Evolutionary conservation across 2,888 invertebrate genomes (phyloP), one percentile per base, ranked within the genome.

Genomic region (Nysson spinosus): DNA sequence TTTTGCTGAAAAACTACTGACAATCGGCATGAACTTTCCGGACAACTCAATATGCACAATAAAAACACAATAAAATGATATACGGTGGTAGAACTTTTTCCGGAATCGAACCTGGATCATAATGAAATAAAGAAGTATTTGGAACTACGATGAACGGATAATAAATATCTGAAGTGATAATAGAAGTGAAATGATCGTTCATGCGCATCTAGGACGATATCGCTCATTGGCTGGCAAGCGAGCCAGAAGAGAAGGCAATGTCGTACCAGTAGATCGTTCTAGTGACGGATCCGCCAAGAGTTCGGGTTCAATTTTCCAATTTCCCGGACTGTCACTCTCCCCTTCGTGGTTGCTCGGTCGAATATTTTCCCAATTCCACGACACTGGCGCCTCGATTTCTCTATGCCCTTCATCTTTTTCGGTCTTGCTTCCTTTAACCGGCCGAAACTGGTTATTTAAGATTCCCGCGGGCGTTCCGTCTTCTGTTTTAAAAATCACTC

Each of bases 251-350:
- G 17, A 22, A 32, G 39, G 24, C 26, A 20, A 42, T 28, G 47
- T 47, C 46, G 14, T 43, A 32, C 26, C 9, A 19, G 55, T n/a
- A n/a, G 7, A 28, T 32, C 42, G 22, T 32, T 40, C 28, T 50
- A 51, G 50, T 62, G 69, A 78, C 69, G 69, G 62, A 73, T 75
- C 60, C 61, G 63, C 39, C 58, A 46, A 44, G 14, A 4, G 69
- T 75, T 72, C 75, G 76, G 76, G 81, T 84, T 82, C 80, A 85
- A 75, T 84, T 84, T 82, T 80, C 83, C 84, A 84, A 85, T 85
- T 83, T 84, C 82, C 82, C 75, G 66, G 69, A 69, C 79, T 83
- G 85, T 84, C 85, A 83, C 81, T 83, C 80, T 74, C 49, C 51
- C 71, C 62, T 57, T 78, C 76, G 73, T 63, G 66, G 66, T 42